A percentile compares a stretch with the other conserved stretches of the same genome.
phyloP scores from a whole-genome alignment of 2,113 vertebrate genomes.

The Thermophis baileyi region DNA sequence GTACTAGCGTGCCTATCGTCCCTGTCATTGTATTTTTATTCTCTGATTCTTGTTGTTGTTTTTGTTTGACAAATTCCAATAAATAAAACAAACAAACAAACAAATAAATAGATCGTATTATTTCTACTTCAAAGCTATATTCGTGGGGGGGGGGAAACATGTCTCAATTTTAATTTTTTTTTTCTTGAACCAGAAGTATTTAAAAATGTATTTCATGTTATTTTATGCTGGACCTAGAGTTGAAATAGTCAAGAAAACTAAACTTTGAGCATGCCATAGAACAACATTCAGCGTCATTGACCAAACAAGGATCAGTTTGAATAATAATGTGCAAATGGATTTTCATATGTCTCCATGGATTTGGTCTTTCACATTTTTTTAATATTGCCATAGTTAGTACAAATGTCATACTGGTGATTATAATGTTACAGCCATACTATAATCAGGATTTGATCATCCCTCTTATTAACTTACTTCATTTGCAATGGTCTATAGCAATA shows the following conservation, averaged over 20 bases:
- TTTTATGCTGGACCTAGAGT: neutral
- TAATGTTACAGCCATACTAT: constrained; percentile 28
- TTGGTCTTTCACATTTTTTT: neutral
- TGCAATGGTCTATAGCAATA: constrained; percentile 18
- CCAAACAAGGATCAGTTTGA: neutral
- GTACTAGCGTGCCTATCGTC: no score
- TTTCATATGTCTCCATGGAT: constrained; percentile 13
- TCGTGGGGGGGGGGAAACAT: neutral
- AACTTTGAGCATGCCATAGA: neutral
- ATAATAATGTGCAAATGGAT: constrained; percentile 4
- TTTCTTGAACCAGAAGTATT: neutral
- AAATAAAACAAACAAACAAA: no score
- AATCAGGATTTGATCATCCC: constrained; percentile 42
- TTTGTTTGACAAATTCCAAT: no score
- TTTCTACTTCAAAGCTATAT: neutral
- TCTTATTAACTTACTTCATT: constrained; percentile 9
- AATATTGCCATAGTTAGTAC: constrained; percentile 23
- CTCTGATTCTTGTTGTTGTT: no score
- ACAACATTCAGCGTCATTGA: neutral
- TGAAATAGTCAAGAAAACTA: neutral
- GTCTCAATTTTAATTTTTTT: neutral
- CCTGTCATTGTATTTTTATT: no score
- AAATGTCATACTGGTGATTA: constrained; percentile 27
- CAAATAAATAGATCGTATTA: neutral
- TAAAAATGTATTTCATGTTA: neutral